Conservation (phyloP, 2,797 vertebrate species). For the Dallia pectoralis region DNA sequence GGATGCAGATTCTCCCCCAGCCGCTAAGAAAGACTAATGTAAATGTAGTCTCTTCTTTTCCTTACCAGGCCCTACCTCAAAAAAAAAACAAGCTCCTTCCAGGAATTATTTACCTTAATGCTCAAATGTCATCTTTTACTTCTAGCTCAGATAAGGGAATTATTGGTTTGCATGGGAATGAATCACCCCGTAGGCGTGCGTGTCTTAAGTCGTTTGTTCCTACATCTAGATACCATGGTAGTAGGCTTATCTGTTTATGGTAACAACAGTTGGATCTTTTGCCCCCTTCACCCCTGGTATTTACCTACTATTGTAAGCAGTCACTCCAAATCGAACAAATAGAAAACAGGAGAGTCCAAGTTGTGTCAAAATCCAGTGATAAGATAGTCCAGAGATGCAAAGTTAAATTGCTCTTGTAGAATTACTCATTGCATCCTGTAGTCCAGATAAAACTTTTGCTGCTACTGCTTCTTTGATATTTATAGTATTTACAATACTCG, state of each 20-base stretch:
- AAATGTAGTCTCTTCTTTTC: conserved; percentile 28
- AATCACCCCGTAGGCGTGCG: conserved; percentile 57
- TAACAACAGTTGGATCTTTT: conserved; percentile 43
- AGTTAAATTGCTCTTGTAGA: conserved; percentile 24
- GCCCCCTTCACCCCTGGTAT: conserved; percentile 21
- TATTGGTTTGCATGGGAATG: conserved; percentile 54
- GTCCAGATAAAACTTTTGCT: conserved; percentile 54
- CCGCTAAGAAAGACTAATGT: conserved; percentile 32
- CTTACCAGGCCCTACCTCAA: conserved; percentile 36
- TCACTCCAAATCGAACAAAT: conserved; percentile 27
- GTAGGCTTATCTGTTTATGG: conserved; percentile 47
- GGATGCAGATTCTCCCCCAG: conserved; percentile 41
- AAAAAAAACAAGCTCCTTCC: conserved; percentile 33
- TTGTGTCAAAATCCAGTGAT: conserved; percentile 24
- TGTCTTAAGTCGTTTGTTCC: conserved; percentile 41
- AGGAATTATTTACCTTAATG: conserved; percentile 21
- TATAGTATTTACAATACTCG: conserved; percentile 52
- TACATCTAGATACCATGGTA: conserved; percentile 19
- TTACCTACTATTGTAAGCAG: conserved; percentile 24
- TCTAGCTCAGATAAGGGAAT: conserved; percentile 18
- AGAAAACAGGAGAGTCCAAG: conserved; percentile 23
- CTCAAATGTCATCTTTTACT: conserved; percentile 17
- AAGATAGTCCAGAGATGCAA: conserved; percentile 32
- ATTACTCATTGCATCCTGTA: conserved; percentile 51
- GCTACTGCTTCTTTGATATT: conserved; percentile 62